Percentiles rank a stretch among this genome's conserved stretches.
Conservation (phyloP, 1,140 invertebrate species). For the Apis florea region DNA sequence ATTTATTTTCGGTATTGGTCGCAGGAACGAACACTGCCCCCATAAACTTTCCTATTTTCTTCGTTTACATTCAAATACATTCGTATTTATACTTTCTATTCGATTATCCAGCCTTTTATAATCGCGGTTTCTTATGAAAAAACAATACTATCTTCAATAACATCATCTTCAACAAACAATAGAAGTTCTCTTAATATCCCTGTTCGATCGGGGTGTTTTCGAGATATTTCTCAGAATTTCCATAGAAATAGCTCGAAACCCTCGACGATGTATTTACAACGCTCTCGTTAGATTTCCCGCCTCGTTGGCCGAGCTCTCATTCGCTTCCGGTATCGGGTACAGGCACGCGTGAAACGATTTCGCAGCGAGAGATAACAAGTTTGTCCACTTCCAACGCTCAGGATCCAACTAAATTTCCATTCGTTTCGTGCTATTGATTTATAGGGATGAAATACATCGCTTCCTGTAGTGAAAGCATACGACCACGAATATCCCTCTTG, state of each 20-base stretch:
- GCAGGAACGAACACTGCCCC: background rate
- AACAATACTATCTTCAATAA: slow-evolving; percentile 28
- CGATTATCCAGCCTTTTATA: background rate
- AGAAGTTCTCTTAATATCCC: background rate
- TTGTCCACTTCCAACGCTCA: background rate
- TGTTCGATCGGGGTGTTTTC: background rate
- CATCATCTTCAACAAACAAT: slow-evolving; percentile 38
- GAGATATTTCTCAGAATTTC: background rate
- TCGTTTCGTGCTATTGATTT: background rate
- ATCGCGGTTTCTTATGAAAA: background rate
- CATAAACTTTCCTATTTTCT: background rate
- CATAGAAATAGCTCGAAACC: background rate
- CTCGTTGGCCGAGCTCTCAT: background rate
- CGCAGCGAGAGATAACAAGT: background rate
- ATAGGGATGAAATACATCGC: background rate
- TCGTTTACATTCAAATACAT: slow-evolving; percentile 13
- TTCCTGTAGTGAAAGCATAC: background rate
- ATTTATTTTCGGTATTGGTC: background rate
- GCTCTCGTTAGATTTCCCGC: background rate
- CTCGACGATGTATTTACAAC: slow-evolving; percentile 15
- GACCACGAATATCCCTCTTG: background rate
- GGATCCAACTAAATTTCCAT: background rate
- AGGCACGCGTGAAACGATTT: background rate
- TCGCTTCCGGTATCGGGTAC: background rate
- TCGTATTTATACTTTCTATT: slow-evolving; percentile 9